Evolutionary conservation across 64 coral and sea anemone species (phyloP).

Genomic region (Porites australiensis): DNA sequence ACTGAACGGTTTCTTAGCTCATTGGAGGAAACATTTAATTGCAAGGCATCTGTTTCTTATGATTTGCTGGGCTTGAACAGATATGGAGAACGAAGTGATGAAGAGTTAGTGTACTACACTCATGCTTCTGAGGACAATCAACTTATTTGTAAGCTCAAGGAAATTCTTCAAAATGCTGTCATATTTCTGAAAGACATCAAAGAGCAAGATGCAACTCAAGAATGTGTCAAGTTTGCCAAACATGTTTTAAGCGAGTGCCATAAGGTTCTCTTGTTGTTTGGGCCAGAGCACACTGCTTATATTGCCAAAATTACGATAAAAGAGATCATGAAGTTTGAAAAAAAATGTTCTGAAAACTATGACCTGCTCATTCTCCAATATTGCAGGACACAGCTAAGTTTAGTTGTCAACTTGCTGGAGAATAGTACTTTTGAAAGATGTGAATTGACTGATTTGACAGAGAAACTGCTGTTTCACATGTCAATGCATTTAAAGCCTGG

Average conservation of each 20-base stretch:
- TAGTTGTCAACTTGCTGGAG: constrained; percentile 3
- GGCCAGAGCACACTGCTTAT: neutral
- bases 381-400: constrained; percentile 20
- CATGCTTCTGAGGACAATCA: neutral
- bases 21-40: constrained; percentile 9
- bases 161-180: neutral
- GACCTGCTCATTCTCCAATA: neutral
- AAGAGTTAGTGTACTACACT: constrained; percentile 5
- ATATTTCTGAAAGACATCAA: constrained; percentile 8
- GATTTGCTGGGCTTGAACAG: constrained; percentile 57
- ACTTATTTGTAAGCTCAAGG: neutral
- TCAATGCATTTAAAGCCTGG: constrained; percentile 31
- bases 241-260: constrained; percentile 12
- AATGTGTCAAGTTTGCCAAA: neutral
- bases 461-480: constrained; percentile 11
- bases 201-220: neutral
- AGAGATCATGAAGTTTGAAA: constrained; percentile 58
- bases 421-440: neutral
- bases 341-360: neutral
- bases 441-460: neutral
- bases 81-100: constrained; percentile 52
- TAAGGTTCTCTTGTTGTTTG: constrained; percentile 50
- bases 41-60: constrained; percentile 30
- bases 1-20: neutral
- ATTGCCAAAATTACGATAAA: neutral